Evolutionary conservation across 2,113 vertebrate genomes (phyloP).

Genomic region (Tupaia chinensis): DNA sequence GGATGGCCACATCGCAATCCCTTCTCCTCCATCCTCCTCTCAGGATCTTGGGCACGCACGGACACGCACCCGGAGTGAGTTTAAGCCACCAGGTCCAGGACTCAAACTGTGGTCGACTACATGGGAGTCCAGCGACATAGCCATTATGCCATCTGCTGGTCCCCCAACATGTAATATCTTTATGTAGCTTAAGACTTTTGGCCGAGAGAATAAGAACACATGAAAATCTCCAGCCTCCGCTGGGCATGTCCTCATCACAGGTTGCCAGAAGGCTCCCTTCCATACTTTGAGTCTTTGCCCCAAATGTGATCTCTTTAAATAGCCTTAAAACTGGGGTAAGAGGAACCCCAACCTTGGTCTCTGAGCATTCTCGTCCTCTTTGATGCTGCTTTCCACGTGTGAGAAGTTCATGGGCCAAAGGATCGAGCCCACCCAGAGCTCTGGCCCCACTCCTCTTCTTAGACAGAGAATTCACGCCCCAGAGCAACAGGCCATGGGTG

Average conservation of each 20-base stretch:
- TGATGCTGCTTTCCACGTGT: not conserved
- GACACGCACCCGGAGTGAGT: too few species aligned
- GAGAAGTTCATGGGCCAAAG: not conserved
- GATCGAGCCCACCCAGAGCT: not conserved
- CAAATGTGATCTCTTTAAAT: not conserved
- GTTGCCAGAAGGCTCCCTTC: not conserved
- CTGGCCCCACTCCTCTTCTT: not conserved
- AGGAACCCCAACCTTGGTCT: not conserved
- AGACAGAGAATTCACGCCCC: not conserved
- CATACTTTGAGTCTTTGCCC: not conserved
- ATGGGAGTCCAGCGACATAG: too few species aligned
- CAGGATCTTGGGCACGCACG: too few species aligned
- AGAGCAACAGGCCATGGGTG: not conserved
- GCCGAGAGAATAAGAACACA: not conserved
- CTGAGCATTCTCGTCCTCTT: not conserved
- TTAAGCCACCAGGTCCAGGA: too few species aligned
- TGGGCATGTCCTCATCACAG: not conserved
- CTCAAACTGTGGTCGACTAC: too few species aligned
- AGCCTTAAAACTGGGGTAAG: not conserved
- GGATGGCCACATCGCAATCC: too few species aligned
- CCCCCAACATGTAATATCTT: not conserved
- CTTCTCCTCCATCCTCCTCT: too few species aligned
- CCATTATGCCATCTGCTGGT: too few species aligned
- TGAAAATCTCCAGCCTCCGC: not conserved
- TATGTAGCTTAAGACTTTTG: not conserved